Conservation (phyloP, 2,797 vertebrate genomes). For the Diplodus puntazzo region DNA sequence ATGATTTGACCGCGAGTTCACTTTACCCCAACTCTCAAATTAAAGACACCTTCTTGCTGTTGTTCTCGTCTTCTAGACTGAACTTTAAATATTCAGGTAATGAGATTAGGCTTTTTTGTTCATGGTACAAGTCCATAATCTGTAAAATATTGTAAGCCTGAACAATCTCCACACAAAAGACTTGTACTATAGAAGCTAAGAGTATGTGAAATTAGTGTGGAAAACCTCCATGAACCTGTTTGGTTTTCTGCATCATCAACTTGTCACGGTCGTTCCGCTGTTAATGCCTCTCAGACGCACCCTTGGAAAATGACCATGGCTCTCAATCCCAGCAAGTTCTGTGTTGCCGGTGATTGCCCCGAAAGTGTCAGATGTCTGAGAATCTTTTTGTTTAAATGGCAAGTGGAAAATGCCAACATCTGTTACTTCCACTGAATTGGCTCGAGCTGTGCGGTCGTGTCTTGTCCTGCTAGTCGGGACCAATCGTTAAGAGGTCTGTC, state of each 20-base stretch:
- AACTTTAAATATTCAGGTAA: conserved; percentile 5
- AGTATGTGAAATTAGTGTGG: conserved; percentile 24
- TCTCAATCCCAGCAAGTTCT: conserved; percentile 26
- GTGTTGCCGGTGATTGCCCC: conserved; percentile 48
- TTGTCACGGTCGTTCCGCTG: conserved; percentile 38
- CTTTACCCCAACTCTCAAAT: neutral
- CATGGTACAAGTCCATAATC: neutral
- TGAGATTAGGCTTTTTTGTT: neutral
- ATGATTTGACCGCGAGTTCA: neutral
- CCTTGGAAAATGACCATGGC: conserved; percentile 42
- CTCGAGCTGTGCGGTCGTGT: conserved; percentile 49
- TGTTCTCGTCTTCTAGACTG: neutral
- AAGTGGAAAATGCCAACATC: conserved; percentile 76
- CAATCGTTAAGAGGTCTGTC: conserved; percentile 69
- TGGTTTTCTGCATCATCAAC: conserved; percentile 35
- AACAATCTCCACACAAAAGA: conserved; percentile 15
- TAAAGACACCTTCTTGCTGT: neutral
- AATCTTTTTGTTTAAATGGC: conserved; percentile 69
- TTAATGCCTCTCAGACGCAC: conserved; percentile 40
- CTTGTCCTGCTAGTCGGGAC: conserved; percentile 41
- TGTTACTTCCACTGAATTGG: conserved; percentile 79
- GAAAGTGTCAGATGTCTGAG: conserved; percentile 66
- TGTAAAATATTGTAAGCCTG: neutral
- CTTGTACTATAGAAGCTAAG: neutral
- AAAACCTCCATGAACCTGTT: conserved; percentile 26